phyloP scores from a whole-genome alignment of 2,797 vertebrate genomes.

The Yasuhikotakia modesta region DNA sequence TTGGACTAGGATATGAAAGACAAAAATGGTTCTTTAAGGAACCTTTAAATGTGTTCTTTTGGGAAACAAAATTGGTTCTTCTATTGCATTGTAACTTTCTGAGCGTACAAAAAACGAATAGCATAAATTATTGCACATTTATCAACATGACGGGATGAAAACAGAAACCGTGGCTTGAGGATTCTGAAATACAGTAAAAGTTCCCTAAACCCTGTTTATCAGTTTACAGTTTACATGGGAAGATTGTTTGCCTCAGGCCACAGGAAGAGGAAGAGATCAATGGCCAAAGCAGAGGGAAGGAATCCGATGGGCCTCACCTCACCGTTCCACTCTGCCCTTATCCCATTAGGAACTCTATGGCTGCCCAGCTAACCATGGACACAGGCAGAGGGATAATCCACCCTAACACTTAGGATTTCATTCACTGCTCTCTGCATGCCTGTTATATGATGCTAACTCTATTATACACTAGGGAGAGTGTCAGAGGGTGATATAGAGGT shows the following conservation, averaged over 20 bases:
- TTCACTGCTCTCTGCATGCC: conserved; percentile 50
- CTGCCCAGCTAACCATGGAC: conserved; percentile 51
- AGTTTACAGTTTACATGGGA: not conserved
- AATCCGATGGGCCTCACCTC: conserved; percentile 35
- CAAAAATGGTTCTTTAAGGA: too few species aligned
- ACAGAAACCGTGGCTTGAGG: not conserved
- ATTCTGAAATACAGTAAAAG: not conserved
- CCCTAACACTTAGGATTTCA: conserved; percentile 41
- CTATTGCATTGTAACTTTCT: too few species aligned
- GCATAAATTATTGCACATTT: too few species aligned
- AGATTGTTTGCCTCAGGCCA: conserved; percentile 1
- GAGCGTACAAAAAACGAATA: too few species aligned
- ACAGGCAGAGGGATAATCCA: conserved; percentile 54
- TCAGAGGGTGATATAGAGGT: not conserved
- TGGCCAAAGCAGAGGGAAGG: not conserved
- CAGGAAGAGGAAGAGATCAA: conserved; percentile 28
- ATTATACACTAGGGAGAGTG: conserved; percentile 49
- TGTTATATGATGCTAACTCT: conserved; percentile 59
- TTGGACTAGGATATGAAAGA: too few species aligned
- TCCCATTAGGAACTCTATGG: conserved; percentile 60
- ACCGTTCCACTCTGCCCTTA: conserved; percentile 47
- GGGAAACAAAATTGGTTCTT: too few species aligned
- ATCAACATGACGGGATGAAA: not conserved
- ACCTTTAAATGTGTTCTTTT: too few species aligned
- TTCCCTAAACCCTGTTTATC: not conserved